These are phyloP conservation scores for Brevipalpus yothersi DNA, from an alignment of 1,140 invertebrate species.

Conservation along the genomic window DNA sequence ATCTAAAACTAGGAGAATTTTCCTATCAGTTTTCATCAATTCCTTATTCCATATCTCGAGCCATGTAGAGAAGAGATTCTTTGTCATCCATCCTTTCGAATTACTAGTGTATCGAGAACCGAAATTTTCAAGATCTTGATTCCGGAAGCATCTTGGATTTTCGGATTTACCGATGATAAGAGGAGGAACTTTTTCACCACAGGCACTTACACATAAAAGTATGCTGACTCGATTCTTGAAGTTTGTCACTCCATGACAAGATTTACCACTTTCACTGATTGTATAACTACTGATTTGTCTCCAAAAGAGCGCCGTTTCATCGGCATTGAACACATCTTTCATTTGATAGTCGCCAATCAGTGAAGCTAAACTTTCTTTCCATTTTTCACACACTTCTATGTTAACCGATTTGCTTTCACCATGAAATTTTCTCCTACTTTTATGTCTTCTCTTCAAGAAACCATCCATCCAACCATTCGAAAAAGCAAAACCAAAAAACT, in stretches of 20 bases:
- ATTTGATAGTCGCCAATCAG: too few relatives aligned
- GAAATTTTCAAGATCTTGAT: not conserved
- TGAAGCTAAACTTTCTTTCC: too few relatives aligned
- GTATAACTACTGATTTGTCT: not conserved
- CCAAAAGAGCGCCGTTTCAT: not conserved
- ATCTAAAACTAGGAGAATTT: not conserved
- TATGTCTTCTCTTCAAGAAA: too few relatives aligned
- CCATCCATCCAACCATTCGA: too few relatives aligned
- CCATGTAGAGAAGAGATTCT: not conserved
- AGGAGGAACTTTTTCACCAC: not conserved
- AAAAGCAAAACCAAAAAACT: too few relatives aligned
- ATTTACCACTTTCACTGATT: not conserved
- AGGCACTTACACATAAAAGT: not conserved
- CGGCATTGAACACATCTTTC: too few relatives aligned
- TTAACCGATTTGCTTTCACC: too few relatives aligned
- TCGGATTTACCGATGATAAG: not conserved
- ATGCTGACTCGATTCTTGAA: not conserved
- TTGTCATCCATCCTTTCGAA: not conserved
- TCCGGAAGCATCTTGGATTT: not conserved
- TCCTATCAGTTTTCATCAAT: not conserved
- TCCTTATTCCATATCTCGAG: not conserved
- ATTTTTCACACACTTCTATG: too few relatives aligned
- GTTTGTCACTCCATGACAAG: not conserved
- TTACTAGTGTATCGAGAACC: not conserved
- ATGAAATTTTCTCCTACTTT: too few relatives aligned